phyloP scores from a whole-genome alignment of 2,797 vertebrate species.

The Gadopsis bispinosus region DNA sequence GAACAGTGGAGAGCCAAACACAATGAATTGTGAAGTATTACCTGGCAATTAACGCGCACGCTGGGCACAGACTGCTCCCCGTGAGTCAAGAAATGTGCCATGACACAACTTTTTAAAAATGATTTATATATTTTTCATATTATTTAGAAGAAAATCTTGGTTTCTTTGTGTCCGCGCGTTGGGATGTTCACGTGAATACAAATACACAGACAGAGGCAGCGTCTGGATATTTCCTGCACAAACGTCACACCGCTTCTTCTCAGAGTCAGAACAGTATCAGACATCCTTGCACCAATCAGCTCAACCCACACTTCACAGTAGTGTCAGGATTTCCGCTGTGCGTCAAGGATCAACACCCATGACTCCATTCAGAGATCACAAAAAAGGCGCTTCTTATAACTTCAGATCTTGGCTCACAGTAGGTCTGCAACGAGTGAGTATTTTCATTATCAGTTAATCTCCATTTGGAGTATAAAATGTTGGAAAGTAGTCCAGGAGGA shows the following conservation, averaged over 20 bases:
- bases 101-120: neutral
- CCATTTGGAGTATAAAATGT: neutral
- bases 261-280: too few relatives aligned
- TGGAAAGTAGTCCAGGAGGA: neutral
- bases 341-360: neutral
- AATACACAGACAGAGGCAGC: too few relatives aligned
- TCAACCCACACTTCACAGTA: neutral
- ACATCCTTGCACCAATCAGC: too few relatives aligned
- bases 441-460: neutral
- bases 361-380: neutral
- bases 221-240: too few relatives aligned
- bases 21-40: constrained; percentile 31
- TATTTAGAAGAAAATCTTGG: constrained; percentile 11
- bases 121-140: neutral
- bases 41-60: constrained; percentile 41
- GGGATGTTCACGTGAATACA: neutral
- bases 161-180: constrained; percentile 6
- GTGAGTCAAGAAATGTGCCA: constrained; percentile 39
- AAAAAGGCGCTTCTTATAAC: neutral
- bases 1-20: neutral
- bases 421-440: neutral
- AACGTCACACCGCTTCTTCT: too few relatives aligned
- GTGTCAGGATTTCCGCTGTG: neutral
- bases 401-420: neutral
- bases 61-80: constrained; percentile 41